Evolutionary conservation across 1,140 invertebrate species (phyloP).

Genomic region (Papilio helenus): DNA sequence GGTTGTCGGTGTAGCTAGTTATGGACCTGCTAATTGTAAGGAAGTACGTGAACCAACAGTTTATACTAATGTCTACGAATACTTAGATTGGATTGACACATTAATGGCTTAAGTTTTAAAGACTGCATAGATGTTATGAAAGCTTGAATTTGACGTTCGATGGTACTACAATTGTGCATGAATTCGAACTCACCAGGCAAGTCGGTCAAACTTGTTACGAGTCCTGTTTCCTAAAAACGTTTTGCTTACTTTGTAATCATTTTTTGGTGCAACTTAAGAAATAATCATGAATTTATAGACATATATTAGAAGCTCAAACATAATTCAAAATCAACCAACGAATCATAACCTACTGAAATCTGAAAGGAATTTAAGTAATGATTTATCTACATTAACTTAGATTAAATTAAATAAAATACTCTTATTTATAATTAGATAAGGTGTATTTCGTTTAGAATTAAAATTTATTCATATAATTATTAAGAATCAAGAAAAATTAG

Average conservation of each 20-base stretch:
- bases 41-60: constrained; percentile 79
- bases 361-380: not conserved
- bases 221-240: too few relatives aligned
- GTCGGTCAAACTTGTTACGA: too few relatives aligned
- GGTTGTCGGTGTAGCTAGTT: constrained; percentile 83
- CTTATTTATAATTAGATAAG: not conserved
- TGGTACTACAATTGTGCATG: too few relatives aligned
- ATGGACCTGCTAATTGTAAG: constrained; percentile 82
- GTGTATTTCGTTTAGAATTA: not conserved
- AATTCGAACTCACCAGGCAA: too few relatives aligned
- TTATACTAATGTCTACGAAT: constrained; percentile 83
- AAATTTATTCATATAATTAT: not conserved
- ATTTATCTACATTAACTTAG: not conserved
- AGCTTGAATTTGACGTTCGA: not conserved
- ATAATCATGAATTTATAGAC: too few relatives aligned
- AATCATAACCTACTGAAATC: not conserved
- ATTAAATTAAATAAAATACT: not conserved
- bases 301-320: too few relatives aligned
- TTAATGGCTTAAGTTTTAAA: not conserved
- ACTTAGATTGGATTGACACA: constrained; percentile 81
- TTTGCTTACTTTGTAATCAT: too few relatives aligned
- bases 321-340: not conserved
- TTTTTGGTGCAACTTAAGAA: too few relatives aligned
- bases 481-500: not conserved
- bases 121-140: not conserved